Evolutionary conservation across 2,797 vertebrate species (phyloP).

Genomic region (Lepidocolaptes lacrymiger): DNA sequence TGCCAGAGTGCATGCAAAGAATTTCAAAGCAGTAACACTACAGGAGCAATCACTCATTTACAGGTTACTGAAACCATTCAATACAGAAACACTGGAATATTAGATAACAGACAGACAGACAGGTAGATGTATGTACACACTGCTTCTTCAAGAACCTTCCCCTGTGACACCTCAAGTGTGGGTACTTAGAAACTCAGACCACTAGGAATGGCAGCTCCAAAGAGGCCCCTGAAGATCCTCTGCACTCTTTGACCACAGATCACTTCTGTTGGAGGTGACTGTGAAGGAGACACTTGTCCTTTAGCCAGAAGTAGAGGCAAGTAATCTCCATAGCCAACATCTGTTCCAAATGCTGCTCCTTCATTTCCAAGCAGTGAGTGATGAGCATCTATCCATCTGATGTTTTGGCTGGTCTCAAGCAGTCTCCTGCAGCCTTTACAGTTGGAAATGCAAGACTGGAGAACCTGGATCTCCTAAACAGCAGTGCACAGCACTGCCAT

Average conservation of each 20-base stretch:
- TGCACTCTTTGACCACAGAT: neutral
- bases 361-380: slow-evolving; percentile 20
- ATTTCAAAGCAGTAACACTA: slow-evolving; percentile 64
- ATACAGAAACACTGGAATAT: slow-evolving; percentile 62
- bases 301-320: slow-evolving; percentile 33
- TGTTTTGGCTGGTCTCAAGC: slow-evolving; percentile 16
- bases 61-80: slow-evolving; percentile 66
- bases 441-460: slow-evolving; percentile 17
- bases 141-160: slow-evolving; percentile 36
- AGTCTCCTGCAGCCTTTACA: slow-evolving; percentile 19
- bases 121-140: slow-evolving; percentile 52
- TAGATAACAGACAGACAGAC: slow-evolving; percentile 39
- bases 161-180: neutral
- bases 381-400: slow-evolving; percentile 29
- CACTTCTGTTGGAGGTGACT: slow-evolving; percentile 28
- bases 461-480: slow-evolving; percentile 17
- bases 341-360: slow-evolving; percentile 2
- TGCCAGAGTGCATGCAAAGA: slow-evolving; percentile 69
- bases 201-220: neutral
- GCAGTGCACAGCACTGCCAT: slow-evolving; percentile 56
- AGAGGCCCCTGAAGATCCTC: slow-evolving; percentile 11
- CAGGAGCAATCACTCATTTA: slow-evolving; percentile 67
- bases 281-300: slow-evolving; percentile 55
- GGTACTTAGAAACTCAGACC: neutral
- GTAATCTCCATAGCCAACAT: slow-evolving; percentile 15